A percentile compares a stretch with the other conserved stretches of the same genome.
phyloP scores from a whole-genome alignment of 1,140 invertebrate genomes.

The Lethrus apterus region DNA sequence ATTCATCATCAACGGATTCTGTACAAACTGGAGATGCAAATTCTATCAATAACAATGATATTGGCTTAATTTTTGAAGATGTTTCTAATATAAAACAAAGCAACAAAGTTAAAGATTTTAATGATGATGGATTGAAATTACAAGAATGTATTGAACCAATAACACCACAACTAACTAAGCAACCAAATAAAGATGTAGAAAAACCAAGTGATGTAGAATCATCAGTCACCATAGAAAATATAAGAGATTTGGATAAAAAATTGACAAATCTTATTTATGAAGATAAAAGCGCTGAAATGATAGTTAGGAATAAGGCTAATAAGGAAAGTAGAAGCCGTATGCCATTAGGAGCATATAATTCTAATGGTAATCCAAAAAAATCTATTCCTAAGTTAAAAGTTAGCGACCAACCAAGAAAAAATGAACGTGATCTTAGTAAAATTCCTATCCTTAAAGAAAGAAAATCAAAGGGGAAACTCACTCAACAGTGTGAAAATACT shows the following conservation, averaged over 20 bases:
- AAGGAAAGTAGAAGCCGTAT: conserved; percentile 20
- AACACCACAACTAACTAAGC: no score
- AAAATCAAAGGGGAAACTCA: conserved; percentile 18
- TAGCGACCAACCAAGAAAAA: conserved; percentile 32
- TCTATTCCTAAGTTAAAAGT: conserved; percentile 27
- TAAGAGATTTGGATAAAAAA: conserved; percentile 28
- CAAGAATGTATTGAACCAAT: no score
- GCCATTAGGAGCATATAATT: conserved; percentile 27
- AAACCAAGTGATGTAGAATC: no score
- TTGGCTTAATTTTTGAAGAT: no score
- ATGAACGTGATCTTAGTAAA: conserved; percentile 22
- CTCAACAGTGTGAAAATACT: conserved; percentile 35
- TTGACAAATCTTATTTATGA: conserved; percentile 34
- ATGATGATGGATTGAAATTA: no score
- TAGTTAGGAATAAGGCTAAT: conserved; percentile 16
- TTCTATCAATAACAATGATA: no score
- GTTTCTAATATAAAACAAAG: no score
- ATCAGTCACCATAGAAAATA: not conserved
- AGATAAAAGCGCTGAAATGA: conserved; percentile 23
- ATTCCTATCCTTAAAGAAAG: conserved; percentile 35
- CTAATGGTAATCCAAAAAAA: conserved; percentile 20
- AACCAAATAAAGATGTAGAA: no score
- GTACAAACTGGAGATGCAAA: no score
- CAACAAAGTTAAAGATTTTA: no score
- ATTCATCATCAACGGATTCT: no score